Evolutionary conservation across 2,888 invertebrate genomes (phyloP), one percentile per base, ranked within the genome.

Genomic region (Iselma pallidipennis): DNA sequence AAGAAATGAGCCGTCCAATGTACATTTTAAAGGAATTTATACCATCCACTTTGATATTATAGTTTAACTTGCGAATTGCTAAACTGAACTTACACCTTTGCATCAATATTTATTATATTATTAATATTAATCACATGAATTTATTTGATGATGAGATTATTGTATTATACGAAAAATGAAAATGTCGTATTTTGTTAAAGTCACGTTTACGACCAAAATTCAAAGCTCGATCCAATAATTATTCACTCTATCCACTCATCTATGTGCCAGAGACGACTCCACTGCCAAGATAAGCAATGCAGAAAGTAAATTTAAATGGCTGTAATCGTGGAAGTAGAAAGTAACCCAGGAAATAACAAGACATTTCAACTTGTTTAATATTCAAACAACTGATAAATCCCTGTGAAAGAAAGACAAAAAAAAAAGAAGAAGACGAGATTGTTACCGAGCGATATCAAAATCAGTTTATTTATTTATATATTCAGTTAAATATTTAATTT

Each of bases 1-100:
- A 61, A 66, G 68, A 69, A 65, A 60, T 51, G 63, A 60, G 56
- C 63, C 59, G 63, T 62, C 63, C 42, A 25, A 16, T 23, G 51
- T 45, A 53, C 51, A 57, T 54, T 52, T 49, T 21, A 14, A 12
- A 25, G 23, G 61, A 61, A 61, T 61, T 57, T 51, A 49, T 49
- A 12, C 33, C 28, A 29, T 45, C 42, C 16, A 14, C 37, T 7
- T 28, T 29, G 60, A 59, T 59, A 29, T 16, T 23, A n/a, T 52
- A 21, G 21, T 52, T 31, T 3, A 52, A 21, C 31, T 52, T 52
- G 52, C 19, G n/a, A 52, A 26, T 23, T 52, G 7, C 2, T 6
- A 19, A 28, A 50, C 21, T 4, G 7, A 3, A 50, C 21, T 14
- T 10, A n/a, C 25, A 29, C 2, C 19, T 50, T 50, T 28, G 10